Evolutionary conservation across 2,888 invertebrate genomes (phyloP).

Genomic region (Campoplex capitator): DNA sequence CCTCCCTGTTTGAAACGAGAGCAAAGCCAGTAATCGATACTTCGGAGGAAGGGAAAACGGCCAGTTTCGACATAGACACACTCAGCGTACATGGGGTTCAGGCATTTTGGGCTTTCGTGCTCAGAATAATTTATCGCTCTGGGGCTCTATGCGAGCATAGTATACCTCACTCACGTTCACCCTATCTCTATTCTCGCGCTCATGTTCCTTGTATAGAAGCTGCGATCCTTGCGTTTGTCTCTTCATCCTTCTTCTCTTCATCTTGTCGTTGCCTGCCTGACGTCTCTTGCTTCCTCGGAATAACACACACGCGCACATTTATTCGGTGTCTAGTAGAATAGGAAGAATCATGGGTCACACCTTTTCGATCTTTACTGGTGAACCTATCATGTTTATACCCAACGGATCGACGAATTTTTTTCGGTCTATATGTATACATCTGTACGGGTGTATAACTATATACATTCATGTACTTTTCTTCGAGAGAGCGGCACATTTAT

Average conservation of each 20-base stretch:
- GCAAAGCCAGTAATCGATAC: slow-evolving; percentile 70
- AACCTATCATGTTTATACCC: slow-evolving; percentile 66
- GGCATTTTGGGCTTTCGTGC: slow-evolving; percentile 78
- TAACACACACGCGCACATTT: slow-evolving; percentile 11
- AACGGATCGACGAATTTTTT: slow-evolving; percentile 44
- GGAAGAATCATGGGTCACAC: slow-evolving; percentile 36
- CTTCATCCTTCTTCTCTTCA: slow-evolving; percentile 52
- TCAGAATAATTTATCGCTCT: slow-evolving; percentile 79
- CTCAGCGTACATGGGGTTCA: slow-evolving; percentile 57
- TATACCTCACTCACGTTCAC: slow-evolving; percentile 66
- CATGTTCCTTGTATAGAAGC: slow-evolving; percentile 65
- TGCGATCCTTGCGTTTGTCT: slow-evolving; percentile 62
- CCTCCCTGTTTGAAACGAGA: slow-evolving; percentile 24
- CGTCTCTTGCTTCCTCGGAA: slow-evolving; percentile 53
- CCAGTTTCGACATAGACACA: slow-evolving; percentile 65
- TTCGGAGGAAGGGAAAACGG: slow-evolving; percentile 50
- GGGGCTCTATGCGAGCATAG: slow-evolving; percentile 55
- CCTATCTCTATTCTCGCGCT: slow-evolving; percentile 70
- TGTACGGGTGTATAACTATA: background rate
- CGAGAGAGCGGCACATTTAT: slow-evolving; percentile 68
- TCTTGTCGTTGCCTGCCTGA: slow-evolving; percentile 50
- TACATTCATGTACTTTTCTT: slow-evolving; percentile 17
- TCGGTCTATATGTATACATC: background rate
- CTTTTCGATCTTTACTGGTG: slow-evolving; percentile 64
- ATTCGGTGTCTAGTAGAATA: slow-evolving; percentile 11